Evolutionary conservation across 2,888 invertebrate species (phyloP), one percentile per base, ranked within the genome.

Genomic region (Harpagoxenus sublaevis): DNA sequence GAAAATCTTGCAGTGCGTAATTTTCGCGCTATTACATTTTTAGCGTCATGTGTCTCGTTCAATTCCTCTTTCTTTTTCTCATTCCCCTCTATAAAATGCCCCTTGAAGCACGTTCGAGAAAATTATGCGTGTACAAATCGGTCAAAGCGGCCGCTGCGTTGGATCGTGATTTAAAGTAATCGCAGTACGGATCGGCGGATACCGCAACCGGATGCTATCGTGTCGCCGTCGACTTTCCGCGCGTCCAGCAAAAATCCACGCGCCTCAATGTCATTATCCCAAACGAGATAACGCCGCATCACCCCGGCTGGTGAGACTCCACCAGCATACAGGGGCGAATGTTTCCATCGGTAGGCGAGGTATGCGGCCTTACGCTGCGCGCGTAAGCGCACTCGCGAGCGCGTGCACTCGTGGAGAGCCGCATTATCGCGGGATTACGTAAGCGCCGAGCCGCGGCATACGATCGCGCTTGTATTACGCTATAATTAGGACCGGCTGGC

Each of bases 401-500:
- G 77, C 55, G 84, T 65, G 68, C 73, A 62, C 55, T 70, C 83
- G 83, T 68, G 85, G 74, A 81, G 89, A 89, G 90, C 89, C 88
- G 91, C 92, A 91, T 92, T 92, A 92, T 92, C 91, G 91, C 83
- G 86, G 79, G 87, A 91, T 93, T 93, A 92, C 93, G 92, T 92
- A 92, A 92, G 92, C 92, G 85, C 89, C 70, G 39, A 35, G 70
- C 45, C 70, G 66, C 74, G 88, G 91, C 90, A 48, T 87, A 89
- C 89, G 86, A 86, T 88, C 60, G 86, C 88, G 88, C 89, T 90
- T 88, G 92, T 91, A 91, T 92, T 92, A 91, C 90, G 90, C 91
- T 91, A 91, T 93, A 93, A 92, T 93, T 92, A 92, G 93, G 92
- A 88, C 87, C 88, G 86, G 88, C 91, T 82, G 87, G 87, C 86